Percentiles rank a stretch among this genome's conserved stretches.
Evolutionary conservation across 2,113 vertebrate species (phyloP).

Genomic region (Chionodraco myersi): DNA sequence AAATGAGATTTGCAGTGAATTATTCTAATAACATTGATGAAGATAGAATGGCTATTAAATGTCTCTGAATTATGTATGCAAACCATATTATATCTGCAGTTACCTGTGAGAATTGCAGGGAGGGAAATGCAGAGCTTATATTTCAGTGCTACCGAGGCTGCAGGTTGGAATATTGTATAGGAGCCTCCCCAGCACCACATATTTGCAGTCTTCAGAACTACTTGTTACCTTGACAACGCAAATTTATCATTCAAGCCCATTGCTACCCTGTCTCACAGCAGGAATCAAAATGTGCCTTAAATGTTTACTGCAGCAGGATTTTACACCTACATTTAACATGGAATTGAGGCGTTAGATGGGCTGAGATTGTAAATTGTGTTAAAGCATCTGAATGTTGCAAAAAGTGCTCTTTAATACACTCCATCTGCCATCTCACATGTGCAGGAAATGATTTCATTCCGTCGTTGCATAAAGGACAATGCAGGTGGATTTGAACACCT

Average conservation of each 20-base stretch:
- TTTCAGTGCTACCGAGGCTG: slow-evolving; percentile 68
- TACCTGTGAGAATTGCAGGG: slow-evolving; percentile 56
- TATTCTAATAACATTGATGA: slow-evolving; percentile 56
- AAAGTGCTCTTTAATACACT: no score
- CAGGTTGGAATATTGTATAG: slow-evolving; percentile 74
- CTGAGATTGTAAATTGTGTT: not conserved
- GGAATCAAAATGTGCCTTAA: slow-evolving; percentile 75
- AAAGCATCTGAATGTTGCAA: no score
- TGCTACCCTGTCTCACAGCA: slow-evolving; percentile 79
- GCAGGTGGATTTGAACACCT: slow-evolving; percentile 7
- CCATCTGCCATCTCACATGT: not conserved
- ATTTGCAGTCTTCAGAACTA: slow-evolving; percentile 81
- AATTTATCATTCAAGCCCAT: slow-evolving; percentile 85
- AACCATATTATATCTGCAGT: slow-evolving; percentile 49
- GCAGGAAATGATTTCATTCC: slow-evolving; percentile 30
- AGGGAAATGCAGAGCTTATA: slow-evolving; percentile 49
- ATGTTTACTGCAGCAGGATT: slow-evolving; percentile 68
- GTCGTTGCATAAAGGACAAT: slow-evolving; percentile 7
- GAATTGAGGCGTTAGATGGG: slow-evolving; percentile 39
- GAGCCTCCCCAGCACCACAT: slow-evolving; percentile 80
- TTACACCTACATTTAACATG: slow-evolving; percentile 54
- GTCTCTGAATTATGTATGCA: slow-evolving; percentile 70
- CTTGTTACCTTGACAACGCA: slow-evolving; percentile 88
- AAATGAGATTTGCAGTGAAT: slow-evolving; percentile 60
- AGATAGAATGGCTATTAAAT: slow-evolving; percentile 58